Evolutionary conservation across 1,140 invertebrate genomes (phyloP), one percentile per base, ranked within the genome.

Genomic region (Drosophila kepulauana): DNA sequence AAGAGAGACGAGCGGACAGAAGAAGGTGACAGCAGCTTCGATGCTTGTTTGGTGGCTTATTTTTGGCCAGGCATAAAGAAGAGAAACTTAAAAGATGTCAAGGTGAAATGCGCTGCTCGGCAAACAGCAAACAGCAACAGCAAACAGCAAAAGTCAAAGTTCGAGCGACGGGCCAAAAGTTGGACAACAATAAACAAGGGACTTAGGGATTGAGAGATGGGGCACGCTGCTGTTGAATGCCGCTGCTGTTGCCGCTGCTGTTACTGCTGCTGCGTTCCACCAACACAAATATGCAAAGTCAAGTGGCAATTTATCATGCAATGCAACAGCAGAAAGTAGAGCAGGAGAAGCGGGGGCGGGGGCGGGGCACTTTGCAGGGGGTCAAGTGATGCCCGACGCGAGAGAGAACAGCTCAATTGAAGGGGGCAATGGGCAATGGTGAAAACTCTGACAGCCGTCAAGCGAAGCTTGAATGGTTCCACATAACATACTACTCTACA

Each of bases 251-350:
- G 38, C 48, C 59, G 68, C 49, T 70, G 62, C 75, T 35, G 33
- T 15, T 15, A 58, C 75, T 35, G 33, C 33, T 8, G 8, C 20
- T 20, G 20, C 20, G 20, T 25, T 25, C 20, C 20, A 25, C 33
- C 35, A 77, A 54, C 77, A 59, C 73, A 84, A 88, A 88, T 88
- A 87, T 87, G 84, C 84, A 88, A 87, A 87, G 84, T 87, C 84
- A 87, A 87, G 84, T 88, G 84, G 80, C 84, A 87, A 87, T 87
- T 87, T 87, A 87, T 87, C 84, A 87, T 82, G 54, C 75, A 61
- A 59, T 78, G 81, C 78, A 85, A 54, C 54, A 73, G 15, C 35
- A 20, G 35, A 30, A 35, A 35, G 16, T 16, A 57, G 5, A 15
- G 51, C 15, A 25, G 59, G 28, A 49, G 58, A 43, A 69, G 43